Conservation (phyloP, 2,797 vertebrate species). For the Silurus lanzhouensis region DNA sequence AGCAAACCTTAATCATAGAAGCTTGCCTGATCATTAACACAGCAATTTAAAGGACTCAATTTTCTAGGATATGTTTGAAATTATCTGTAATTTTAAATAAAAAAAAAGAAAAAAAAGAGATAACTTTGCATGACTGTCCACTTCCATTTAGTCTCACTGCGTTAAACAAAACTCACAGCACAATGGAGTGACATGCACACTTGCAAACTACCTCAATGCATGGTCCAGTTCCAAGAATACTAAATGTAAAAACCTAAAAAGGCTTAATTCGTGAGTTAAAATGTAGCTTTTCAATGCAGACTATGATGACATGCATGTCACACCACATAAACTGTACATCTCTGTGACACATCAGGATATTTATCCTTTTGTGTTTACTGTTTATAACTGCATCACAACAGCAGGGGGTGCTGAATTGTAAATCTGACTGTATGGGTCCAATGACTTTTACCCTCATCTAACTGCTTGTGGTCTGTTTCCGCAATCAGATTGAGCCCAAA, state of each 20-base stretch:
- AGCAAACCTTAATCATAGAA: not conserved
- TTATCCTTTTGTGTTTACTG: not conserved
- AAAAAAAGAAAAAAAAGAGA: too few relatives aligned
- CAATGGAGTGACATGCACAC: not conserved
- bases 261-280: not conserved
- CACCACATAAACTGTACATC: not conserved
- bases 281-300: not conserved
- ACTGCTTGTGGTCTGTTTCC: conserved; percentile 35
- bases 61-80: not conserved
- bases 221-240: too few relatives aligned
- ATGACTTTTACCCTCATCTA: conserved; percentile 26
- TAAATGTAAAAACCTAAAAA: not conserved
- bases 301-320: not conserved
- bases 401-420: conserved; percentile 15
- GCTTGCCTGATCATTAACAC: not conserved
- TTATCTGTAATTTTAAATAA: too few relatives aligned
- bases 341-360: not conserved
- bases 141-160: not conserved
- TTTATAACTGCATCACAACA: not conserved
- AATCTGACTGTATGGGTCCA: not conserved
- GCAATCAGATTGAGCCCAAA: conserved; percentile 28
- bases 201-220: not conserved
- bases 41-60: not conserved
- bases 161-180: not conserved
- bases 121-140: not conserved